Evolutionary conservation across 92 coral and sea anemone species (phyloP).

Genomic region (Heliopora coerulea): DNA sequence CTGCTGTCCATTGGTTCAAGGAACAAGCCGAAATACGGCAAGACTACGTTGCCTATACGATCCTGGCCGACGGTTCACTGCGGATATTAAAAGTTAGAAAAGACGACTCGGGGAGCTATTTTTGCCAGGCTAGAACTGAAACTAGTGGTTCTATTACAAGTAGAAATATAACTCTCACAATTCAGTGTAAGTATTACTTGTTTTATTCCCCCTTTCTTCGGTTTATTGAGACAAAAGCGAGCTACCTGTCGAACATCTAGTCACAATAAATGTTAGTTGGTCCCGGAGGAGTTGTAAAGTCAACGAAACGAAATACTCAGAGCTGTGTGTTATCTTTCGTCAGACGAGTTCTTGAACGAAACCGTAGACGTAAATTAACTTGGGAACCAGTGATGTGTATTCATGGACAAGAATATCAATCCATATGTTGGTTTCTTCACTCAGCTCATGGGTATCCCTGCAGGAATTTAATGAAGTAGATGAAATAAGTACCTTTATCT

Average conservation of each 20-base stretch:
- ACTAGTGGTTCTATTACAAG: neutral
- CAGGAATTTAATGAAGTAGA: too few species aligned
- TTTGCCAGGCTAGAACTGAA: slow-evolving; percentile 17
- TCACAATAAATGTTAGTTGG: too few species aligned
- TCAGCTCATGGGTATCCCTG: too few species aligned
- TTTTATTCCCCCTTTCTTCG: neutral
- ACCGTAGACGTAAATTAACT: neutral
- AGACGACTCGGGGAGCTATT: slow-evolving; percentile 27
- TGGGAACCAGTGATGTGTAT: too few species aligned
- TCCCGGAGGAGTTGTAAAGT: too few species aligned
- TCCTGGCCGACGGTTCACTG: slow-evolving; percentile 8
- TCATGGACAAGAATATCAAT: too few species aligned
- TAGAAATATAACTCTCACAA: slow-evolving; percentile 15
- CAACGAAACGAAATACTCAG: too few species aligned
- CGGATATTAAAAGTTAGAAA: slow-evolving; percentile 1
- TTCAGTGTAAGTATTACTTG: slow-evolving; percentile 19
- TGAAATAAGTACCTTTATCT: too few species aligned
- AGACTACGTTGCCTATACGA: neutral
- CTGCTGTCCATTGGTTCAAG: neutral
- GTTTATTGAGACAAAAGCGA: too few species aligned
- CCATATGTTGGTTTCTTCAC: too few species aligned
- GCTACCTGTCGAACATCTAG: too few species aligned
- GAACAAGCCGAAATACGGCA: neutral
- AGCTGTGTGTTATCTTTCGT: too few species aligned
- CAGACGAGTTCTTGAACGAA: neutral